phyloP scores from a whole-genome alignment of 2,888 invertebrate genomes.

The Deladenus siricidicola region DNA sequence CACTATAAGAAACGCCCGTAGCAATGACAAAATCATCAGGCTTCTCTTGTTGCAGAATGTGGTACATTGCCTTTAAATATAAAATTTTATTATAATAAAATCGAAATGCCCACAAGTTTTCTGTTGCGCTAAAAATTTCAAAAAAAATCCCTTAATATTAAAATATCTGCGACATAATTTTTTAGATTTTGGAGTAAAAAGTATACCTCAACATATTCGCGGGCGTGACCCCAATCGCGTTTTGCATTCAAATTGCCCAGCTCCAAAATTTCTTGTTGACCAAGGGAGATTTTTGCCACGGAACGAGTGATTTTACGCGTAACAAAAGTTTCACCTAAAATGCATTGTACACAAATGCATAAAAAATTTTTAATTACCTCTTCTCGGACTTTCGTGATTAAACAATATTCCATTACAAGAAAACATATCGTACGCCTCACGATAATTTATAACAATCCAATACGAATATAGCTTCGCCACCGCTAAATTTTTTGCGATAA shows the following conservation, averaged over 20 bases:
- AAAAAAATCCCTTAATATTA: too few relatives aligned
- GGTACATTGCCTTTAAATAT: constrained; percentile 82
- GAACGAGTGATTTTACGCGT: constrained; percentile 93
- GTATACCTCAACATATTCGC: constrained; percentile 55
- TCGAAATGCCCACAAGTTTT: too few relatives aligned
- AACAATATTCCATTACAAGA: constrained; percentile 92
- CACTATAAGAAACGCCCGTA: constrained; percentile 82
- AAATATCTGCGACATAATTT: neutral
- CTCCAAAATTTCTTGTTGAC: constrained; percentile 71
- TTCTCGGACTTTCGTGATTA: constrained; percentile 87
- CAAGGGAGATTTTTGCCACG: constrained; percentile 87
- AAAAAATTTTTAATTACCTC: constrained; percentile 58
- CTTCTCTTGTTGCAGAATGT: constrained; percentile 84
- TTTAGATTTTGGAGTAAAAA: neutral
- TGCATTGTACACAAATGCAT: neutral
- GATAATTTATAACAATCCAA: constrained; percentile 90
- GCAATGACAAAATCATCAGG: constrained; percentile 96
- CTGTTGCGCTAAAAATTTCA: neutral
- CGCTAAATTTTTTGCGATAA: too few relatives aligned
- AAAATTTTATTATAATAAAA: neutral
- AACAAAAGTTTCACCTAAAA: constrained; percentile 82
- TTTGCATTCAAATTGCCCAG: constrained; percentile 88
- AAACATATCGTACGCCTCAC: constrained; percentile 88
- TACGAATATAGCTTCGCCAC: constrained; percentile 90
- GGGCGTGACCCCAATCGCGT: constrained; percentile 81